Evolutionary conservation across 2,888 invertebrate species (phyloP).

Genomic region (Salpingus planirostris): DNA sequence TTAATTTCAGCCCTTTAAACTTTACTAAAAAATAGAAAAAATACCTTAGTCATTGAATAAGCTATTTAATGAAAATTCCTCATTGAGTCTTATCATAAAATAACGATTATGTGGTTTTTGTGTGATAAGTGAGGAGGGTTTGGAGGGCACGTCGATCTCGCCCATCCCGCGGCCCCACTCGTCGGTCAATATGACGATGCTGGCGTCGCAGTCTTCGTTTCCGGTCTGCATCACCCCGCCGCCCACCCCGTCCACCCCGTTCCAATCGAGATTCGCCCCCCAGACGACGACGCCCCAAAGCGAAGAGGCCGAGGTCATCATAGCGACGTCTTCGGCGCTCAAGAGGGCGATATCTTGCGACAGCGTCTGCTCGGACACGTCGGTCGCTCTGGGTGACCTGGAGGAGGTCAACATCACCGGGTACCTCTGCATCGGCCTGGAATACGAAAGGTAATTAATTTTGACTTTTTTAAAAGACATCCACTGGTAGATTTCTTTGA

Average conservation of each 20-base stretch:
- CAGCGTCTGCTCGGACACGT: constrained; percentile 72
- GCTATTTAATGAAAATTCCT: too few species aligned
- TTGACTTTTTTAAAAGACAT: too few species aligned
- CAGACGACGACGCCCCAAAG: constrained; percentile 9
- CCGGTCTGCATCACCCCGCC: constrained; percentile 35
- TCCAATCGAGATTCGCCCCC: constrained; percentile 1
- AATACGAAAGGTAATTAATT: constrained; percentile 74
- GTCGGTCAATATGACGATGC: constrained; percentile 33
- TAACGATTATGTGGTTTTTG: too few species aligned
- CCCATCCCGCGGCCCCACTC: constrained; percentile 39
- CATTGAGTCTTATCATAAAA: too few species aligned
- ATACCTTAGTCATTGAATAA: too few species aligned
- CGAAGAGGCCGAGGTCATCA: constrained; percentile 27
- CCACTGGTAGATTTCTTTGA: too few species aligned
- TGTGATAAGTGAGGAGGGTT: constrained; percentile 9
- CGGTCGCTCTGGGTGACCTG: constrained; percentile 59
- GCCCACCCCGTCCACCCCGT: constrained; percentile 21
- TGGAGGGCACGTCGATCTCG: constrained; percentile 33
- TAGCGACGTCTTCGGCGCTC: constrained; percentile 38
- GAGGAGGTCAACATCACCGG: constrained; percentile 65
- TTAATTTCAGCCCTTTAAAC: too few species aligned
- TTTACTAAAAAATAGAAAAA: too few species aligned
- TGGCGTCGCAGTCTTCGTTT: constrained; percentile 34
- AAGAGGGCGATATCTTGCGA: constrained; percentile 69
- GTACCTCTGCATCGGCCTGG: constrained; percentile 65